phyloP scores from a whole-genome alignment of 2,797 vertebrate genomes.

The Sphaeramia orbicularis region DNA sequence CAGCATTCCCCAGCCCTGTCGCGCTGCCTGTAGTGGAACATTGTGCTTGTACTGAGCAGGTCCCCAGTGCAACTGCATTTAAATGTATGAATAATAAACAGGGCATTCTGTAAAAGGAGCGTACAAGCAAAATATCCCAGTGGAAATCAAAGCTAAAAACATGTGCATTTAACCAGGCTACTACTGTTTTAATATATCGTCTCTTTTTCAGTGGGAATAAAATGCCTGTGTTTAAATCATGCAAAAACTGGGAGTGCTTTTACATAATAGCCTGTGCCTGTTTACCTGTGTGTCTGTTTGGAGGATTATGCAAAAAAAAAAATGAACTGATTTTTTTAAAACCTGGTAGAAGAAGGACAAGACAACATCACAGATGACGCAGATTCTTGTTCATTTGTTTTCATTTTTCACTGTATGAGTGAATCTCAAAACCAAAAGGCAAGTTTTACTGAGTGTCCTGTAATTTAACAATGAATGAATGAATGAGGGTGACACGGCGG shows the following conservation, averaged over 20 bases:
- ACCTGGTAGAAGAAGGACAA: no score
- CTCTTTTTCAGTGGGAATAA: conserved; percentile 8
- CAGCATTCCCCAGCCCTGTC: conserved; percentile 7
- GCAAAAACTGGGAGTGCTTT: background rate
- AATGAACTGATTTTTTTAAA: no score
- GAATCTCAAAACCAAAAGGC: no score
- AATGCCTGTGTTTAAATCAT: conserved; percentile 10
- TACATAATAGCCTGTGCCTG: no score
- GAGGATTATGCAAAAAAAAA: no score
- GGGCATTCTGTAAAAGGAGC: conserved; percentile 18
- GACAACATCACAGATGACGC: no score
- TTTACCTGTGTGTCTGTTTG: no score
- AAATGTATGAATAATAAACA: conserved; percentile 59
- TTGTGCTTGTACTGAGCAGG: conserved; percentile 41
- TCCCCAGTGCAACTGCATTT: conserved; percentile 55
- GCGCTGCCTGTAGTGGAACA: conserved; percentile 29
- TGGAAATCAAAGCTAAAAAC: conserved; percentile 40
- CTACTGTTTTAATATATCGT: conserved; percentile 15
- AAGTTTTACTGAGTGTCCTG: conserved; percentile 1
- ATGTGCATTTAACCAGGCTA: conserved; percentile 10
- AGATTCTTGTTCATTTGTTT: no score
- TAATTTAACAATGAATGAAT: no score
- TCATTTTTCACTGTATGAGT: no score
- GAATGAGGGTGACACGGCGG: no score
- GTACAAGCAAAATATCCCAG: conserved; percentile 27